These are phyloP conservation scores for Actinernus sp. DNA, from an alignment of 92 coral and sea anemone species.

Conservation along the genomic window DNA sequence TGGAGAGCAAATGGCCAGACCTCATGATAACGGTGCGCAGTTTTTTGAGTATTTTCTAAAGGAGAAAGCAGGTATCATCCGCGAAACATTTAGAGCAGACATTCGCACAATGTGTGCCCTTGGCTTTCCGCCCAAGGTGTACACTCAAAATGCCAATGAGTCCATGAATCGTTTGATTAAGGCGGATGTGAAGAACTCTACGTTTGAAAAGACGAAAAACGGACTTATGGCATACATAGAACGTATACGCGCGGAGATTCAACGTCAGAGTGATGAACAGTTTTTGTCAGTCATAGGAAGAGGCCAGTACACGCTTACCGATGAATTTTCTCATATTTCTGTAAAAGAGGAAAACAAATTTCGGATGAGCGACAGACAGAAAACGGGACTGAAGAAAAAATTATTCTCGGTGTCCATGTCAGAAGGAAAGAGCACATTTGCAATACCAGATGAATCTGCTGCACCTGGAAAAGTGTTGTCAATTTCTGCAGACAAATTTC, in stretches of 20 bases:
- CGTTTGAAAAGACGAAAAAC: too few relatives aligned
- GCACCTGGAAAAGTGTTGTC: slow-evolving; percentile 25
- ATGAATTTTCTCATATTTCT: too few relatives aligned
- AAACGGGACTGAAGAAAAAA: slow-evolving; percentile 34
- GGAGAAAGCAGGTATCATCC: too few relatives aligned
- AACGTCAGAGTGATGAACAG: slow-evolving; percentile 38
- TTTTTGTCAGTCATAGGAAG: too few relatives aligned
- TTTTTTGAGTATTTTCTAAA: too few relatives aligned
- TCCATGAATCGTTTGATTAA: slow-evolving; percentile 27
- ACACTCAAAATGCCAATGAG: slow-evolving; percentile 24
- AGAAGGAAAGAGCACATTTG: slow-evolving; percentile 1
- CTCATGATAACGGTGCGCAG: too few relatives aligned
- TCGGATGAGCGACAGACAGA: slow-evolving; percentile 39
- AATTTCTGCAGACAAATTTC: slow-evolving; percentile 16
- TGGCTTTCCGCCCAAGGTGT: slow-evolving; percentile 24
- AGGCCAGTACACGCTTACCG: too few relatives aligned
- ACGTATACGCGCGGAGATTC: slow-evolving; percentile 21
- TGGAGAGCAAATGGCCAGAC: too few relatives aligned
- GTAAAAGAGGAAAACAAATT: slow-evolving; percentile 52
- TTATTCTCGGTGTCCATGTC: slow-evolving; percentile 34
- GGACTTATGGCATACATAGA: too few relatives aligned
- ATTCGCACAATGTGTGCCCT: slow-evolving; percentile 24
- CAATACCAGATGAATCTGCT: too few relatives aligned
- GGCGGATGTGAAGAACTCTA: too few relatives aligned
- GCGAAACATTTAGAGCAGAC: too few relatives aligned